Evolutionary conservation across 2,888 invertebrate species (phyloP).

Genomic region (Synanthedon tipuliformis): DNA sequence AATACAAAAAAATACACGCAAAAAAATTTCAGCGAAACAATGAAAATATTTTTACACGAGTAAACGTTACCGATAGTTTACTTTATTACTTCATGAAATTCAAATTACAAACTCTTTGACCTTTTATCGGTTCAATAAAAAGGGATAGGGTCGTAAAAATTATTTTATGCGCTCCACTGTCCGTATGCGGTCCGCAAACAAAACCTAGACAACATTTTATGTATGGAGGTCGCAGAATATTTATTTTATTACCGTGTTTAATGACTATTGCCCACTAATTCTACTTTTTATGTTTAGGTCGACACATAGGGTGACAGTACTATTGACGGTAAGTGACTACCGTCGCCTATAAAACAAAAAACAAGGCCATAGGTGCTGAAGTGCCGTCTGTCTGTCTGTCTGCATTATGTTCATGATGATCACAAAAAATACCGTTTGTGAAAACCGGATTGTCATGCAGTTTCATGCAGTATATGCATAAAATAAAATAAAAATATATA

Average conservation of each 20-base stretch:
- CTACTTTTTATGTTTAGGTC: neutral
- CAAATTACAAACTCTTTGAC: constrained; percentile 24
- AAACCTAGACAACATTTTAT: constrained; percentile 8
- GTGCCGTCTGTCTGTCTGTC: too few relatives aligned
- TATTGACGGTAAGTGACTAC: too few relatives aligned
- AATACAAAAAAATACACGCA: too few relatives aligned
- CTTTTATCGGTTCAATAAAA: constrained; percentile 25
- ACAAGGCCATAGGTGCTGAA: too few relatives aligned
- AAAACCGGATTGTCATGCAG: too few relatives aligned
- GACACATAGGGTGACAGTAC: too few relatives aligned
- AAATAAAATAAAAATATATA: too few relatives aligned
- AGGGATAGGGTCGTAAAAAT: constrained; percentile 22
- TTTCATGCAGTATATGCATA: too few relatives aligned
- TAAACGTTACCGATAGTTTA: constrained; percentile 14
- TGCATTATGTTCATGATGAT: too few relatives aligned
- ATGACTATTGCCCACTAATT: neutral
- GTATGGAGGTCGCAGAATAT: constrained; percentile 2
- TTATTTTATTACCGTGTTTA: neutral
- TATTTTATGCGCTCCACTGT: constrained; percentile 13
- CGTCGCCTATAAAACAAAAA: too few relatives aligned
- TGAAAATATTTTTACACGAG: neutral
- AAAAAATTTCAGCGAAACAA: too few relatives aligned
- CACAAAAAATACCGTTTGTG: too few relatives aligned
- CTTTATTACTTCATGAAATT: constrained; percentile 24
- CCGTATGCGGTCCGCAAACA: constrained; percentile 13